Evolutionary conservation across 1,140 invertebrate species (phyloP).

Genomic region (Heterodera schachtii): DNA sequence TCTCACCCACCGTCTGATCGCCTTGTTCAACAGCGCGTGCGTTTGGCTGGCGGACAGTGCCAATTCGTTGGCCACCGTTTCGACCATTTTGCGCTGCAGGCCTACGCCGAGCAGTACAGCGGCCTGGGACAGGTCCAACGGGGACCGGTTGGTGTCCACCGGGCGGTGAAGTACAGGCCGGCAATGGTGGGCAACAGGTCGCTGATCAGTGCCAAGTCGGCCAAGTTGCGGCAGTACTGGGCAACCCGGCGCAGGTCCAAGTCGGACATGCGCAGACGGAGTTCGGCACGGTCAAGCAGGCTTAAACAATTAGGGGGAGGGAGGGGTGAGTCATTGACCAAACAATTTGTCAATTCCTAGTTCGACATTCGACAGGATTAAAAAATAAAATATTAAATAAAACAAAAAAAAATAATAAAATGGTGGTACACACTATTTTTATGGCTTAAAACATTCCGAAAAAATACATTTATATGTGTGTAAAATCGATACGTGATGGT

Average conservation of each 20-base stretch:
- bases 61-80: conserved; percentile 79
- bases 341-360: too few relatives aligned
- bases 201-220: conserved; percentile 87
- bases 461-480: too few relatives aligned
- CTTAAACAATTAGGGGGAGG: too few relatives aligned
- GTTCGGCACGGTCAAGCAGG: conserved; percentile 65
- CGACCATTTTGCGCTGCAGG: conserved; percentile 87
- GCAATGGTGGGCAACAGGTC: conserved; percentile 83
- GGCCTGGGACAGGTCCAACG: conserved; percentile 69
- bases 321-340: too few relatives aligned
- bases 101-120: conserved; percentile 86
- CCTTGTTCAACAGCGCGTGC: conserved; percentile 84
- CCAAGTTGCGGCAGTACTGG: conserved; percentile 87
- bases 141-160: conserved; percentile 15
- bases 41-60: conserved; percentile 82
- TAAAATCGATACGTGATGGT: too few relatives aligned
- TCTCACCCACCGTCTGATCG: conserved; percentile 70
- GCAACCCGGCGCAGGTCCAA: conserved; percentile 87
- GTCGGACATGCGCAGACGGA: conserved; percentile 77
- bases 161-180: conserved; percentile 77
- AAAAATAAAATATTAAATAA: too few relatives aligned
- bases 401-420: too few relatives aligned
- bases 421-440: too few relatives aligned
- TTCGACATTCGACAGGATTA: too few relatives aligned
- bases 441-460: too few relatives aligned